Conservation (phyloP, 2,797 vertebrate genomes). For the Microchirus variegatus region DNA sequence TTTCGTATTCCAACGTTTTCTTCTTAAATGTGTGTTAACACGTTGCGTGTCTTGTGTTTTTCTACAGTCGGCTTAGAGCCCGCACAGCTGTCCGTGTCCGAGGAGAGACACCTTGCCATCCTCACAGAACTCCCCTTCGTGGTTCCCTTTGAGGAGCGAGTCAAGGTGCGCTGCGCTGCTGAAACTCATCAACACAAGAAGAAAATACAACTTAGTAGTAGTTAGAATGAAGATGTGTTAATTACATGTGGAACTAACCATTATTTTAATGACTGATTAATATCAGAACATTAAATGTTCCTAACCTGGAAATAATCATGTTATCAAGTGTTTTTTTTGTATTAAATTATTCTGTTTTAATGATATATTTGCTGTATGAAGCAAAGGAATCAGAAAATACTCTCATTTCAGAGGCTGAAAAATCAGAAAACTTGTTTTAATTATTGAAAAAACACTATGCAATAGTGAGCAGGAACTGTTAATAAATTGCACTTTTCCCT, state of each 20-base stretch:
- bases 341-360: too few relatives aligned
- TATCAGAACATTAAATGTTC: too few relatives aligned
- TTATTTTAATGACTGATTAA: too few relatives aligned
- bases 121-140: slow-evolving; percentile 97
- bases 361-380: too few relatives aligned
- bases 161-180: slow-evolving; percentile 86
- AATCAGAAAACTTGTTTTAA: too few relatives aligned
- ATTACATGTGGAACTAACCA: too few relatives aligned
- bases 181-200: background rate
- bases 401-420: too few relatives aligned
- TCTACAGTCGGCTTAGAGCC: slow-evolving; percentile 90
- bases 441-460: background rate
- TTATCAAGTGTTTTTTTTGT: background rate
- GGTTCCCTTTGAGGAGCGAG: slow-evolving; percentile 97
- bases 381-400: too few relatives aligned
- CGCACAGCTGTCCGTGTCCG: slow-evolving; percentile 94
- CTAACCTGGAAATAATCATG: too few relatives aligned
- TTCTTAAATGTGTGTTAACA: too few relatives aligned
- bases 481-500: background rate
- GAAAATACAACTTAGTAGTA: background rate
- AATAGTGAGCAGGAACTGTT: background rate
- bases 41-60: slow-evolving; percentile 21
- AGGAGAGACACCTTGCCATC: slow-evolving; percentile 96
- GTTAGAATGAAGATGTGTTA: background rate
- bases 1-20: background rate